Conservation (phyloP, 1,140 invertebrate genomes). For the Melitaea cinxia region DNA sequence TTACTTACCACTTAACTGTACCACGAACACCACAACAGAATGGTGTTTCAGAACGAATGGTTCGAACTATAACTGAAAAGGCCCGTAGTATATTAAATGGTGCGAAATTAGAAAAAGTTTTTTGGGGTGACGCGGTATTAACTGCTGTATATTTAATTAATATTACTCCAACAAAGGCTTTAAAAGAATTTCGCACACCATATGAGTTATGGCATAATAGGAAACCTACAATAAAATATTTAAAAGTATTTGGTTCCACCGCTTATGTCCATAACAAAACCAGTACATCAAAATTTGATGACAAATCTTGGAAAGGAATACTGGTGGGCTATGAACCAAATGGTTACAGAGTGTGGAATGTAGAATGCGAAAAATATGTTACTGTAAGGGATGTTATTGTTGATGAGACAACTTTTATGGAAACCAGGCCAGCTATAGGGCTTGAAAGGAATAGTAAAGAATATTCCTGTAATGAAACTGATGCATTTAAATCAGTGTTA, state of each 20-base stretch:
- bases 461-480: too few species aligned
- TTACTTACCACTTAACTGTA: slow-evolving; percentile 23
- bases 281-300: too few species aligned
- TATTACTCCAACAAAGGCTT: slow-evolving; percentile 61
- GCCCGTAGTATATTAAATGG: slow-evolving; percentile 62
- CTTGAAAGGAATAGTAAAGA: too few species aligned
- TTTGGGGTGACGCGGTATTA: slow-evolving; percentile 68
- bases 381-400: too few species aligned
- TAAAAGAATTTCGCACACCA: slow-evolving; percentile 24
- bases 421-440: too few species aligned
- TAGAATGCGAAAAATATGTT: too few species aligned
- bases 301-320: too few species aligned
- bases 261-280: neutral
- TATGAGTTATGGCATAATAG: slow-evolving; percentile 1
- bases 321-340: too few species aligned
- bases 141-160: slow-evolving; percentile 76
- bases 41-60: slow-evolving; percentile 78
- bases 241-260: slow-evolving; percentile 71
- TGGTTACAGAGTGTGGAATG: too few species aligned
- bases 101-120: slow-evolving; percentile 42
- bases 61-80: slow-evolving; percentile 72
- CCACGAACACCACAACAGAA: slow-evolving; percentile 79
- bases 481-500: too few species aligned
- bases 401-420: too few species aligned
- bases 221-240: neutral